Conservation (phyloP, 2,113 vertebrate genomes). For the Austrofundulus limnaeus region DNA sequence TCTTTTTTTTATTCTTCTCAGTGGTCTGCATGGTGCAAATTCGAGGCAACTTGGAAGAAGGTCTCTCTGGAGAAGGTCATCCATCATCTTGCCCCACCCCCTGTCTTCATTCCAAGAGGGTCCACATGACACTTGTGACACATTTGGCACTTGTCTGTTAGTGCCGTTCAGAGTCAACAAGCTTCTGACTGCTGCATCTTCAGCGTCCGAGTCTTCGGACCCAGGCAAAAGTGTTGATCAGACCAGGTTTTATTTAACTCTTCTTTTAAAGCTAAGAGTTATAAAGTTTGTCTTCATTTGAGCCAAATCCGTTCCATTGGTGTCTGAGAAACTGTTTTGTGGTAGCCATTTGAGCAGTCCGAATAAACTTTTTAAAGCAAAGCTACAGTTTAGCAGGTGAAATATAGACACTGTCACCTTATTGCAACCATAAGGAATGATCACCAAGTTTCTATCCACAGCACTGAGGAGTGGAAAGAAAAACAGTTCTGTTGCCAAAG, state of each 20-base stretch:
- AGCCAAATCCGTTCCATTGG: conserved; percentile 13
- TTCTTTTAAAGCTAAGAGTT: background rate
- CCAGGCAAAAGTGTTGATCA: conserved; percentile 6
- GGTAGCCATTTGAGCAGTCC: background rate
- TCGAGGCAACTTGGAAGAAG: too few species aligned
- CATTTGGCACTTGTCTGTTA: conserved; percentile 18
- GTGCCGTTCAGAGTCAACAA: conserved; percentile 4
- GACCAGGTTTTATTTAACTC: background rate
- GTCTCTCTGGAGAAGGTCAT: too few species aligned
- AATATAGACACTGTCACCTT: background rate
- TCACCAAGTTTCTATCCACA: conserved; percentile 5
- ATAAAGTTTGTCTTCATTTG: background rate
- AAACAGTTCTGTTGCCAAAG: conserved; percentile 9
- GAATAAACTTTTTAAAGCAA: conserved; percentile 5
- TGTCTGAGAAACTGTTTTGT: background rate
- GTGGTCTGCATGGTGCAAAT: background rate
- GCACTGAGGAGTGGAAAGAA: conserved; percentile 8
- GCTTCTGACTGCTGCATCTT: conserved; percentile 15
- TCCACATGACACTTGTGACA: conserved; percentile 19
- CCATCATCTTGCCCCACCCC: too few species aligned
- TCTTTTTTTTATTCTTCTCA: background rate
- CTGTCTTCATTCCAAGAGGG: conserved; percentile 16
- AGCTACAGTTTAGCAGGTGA: background rate
- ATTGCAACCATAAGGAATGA: background rate
- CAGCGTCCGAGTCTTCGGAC: conserved; percentile 10